Base-by-base conservation (phyloP, 2,888 invertebrate species). In the Dendrolimus houi region DNA sequence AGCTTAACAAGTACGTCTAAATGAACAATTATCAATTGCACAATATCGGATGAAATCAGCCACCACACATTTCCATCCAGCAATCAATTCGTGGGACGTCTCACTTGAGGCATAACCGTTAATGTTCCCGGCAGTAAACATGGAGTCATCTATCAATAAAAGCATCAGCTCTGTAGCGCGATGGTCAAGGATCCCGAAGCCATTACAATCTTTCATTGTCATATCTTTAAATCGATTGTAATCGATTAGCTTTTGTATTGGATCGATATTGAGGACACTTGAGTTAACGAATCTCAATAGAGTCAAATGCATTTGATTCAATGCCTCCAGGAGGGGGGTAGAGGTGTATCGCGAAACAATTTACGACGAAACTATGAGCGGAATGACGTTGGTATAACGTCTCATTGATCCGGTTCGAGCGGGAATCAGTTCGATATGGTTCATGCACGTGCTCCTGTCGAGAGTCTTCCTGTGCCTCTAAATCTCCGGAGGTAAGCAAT, bases 181-280 rank as follows among this genome's bases (percentile, higher is more conserved):
- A 47, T 47, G 47, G 47, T 47, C 47, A 47, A 47, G 47, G 47
- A 55, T 55, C 52, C 17, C 52, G 41, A 12, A 41, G 13, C 58
- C 53, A 54, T 58, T 55, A 54, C 54, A 66, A 64, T 55, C 63
- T 62, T 61, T 65, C 62, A 68, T 60, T 59, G 67, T 56, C 58
- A 62, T 47, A 47, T 67, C 69, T 69, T 65, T 63, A 61, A 65
- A 66, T 64, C 58, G 61, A 65, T 69, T 64, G 58, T 56, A 61
- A 47, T 61, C 63, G 63, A 63, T 67, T 58, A 59, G 56, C 14
- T 53, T 47, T 52, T 57, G 62, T 70, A 75, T 72, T 78, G 77
- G 69, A 67, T 67, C 67, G 71, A 63, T 72, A 79, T 83, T 81
- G 81, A 72, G 66, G 70, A 60, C 81, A 83, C 78, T 84, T 83